Evolutionary conservation across 64 coral and sea anemone genomes (phyloP), one percentile per base, ranked within the genome.

Genomic region (Stylophora pistillata): DNA sequence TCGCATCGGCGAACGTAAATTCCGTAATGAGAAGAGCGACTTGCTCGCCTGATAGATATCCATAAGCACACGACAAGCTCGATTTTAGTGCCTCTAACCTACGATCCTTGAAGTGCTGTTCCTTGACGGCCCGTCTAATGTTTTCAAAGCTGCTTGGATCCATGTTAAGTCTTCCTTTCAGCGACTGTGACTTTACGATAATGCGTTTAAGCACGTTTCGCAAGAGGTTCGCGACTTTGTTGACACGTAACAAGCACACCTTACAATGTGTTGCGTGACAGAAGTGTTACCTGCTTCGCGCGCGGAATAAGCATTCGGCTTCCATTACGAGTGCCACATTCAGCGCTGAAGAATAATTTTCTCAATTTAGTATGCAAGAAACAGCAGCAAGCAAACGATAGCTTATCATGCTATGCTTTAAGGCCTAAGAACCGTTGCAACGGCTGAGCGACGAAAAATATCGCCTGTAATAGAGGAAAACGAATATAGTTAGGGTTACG

Each of bases 1-100:
- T 94, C 3, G 85, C 92, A 28, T 89, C 92, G 31, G 89, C 92
- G 58, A 94, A 94, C 26, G 78, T 25, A 71, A 94, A 94, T 20
- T 85, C 60, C 17, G 30, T 28, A 5, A 89, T 41, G 23, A 94
- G 32, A 29, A 89, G 56, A 2, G 79, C 87, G 20, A 89, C 73
- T 72, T 94, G 92, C 2, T 94, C 87, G 14, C 53, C 86, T 12
- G 72, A 85, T 21, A 94, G 32, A 89, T 89, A 86, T 21, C 69
- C 54, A 78, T 86, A 89, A 14, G 77, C 31, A 15, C 18, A 71
- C 11, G 71, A 25, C 17, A 89, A 74, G 53, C 37, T 34, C 1
- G 68, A 68, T 20, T 54, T 73, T 55, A 93, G 31, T 17, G 84
- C 91, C 5, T 93, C 78, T 15, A 89, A 60, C 55, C 86, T 94